Base-by-base conservation (phyloP, 2,113 vertebrate genomes). In the Mugil cephalus region DNA sequence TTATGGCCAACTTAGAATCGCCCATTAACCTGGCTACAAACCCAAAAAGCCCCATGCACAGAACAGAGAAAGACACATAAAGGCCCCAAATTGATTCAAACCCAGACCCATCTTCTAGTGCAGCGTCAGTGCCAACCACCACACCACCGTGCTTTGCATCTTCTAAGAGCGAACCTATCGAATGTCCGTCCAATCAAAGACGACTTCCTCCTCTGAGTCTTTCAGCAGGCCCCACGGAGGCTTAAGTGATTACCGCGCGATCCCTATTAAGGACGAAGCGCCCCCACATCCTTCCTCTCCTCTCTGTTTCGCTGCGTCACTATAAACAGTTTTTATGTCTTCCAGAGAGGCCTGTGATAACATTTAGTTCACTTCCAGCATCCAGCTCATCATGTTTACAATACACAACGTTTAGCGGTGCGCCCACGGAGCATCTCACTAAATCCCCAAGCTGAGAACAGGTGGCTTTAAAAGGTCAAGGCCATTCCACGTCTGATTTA, bases 251-350 rank as follows among this genome's bases (percentile, higher is more conserved):
- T 19, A 8, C 51, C 38, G 30, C 4, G 8, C 15, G 61, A 2
- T 52, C 65, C 10, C n/a, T 18, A 34, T 47, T 10, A 36, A 59
- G 30, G 42, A 35, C 36, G 52, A 42, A 47, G 12, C 5, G 10
- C 56, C 18, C 51, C 34, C 3, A 50, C 62, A 36, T 21, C 35
- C 47, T 50, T 60, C 42, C 24, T 63, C 50, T 1, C 42, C 48
- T 13, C 47, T 30, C 14, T 15, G 1, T 10, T 59, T 61, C 30
- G 18, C 19, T 3, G 21, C 34, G 45, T 53, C 34, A 56, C 61
- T 65, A 64, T 43, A 81, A 84, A 84, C 73, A 4, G 38, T 55
- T 79, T 80, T 55, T 45, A 48, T 63, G 46, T 80, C 55, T 54
- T 56, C 39, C 64, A 70, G 45, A 21, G 51, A 64, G 35, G 47